These are phyloP conservation scores for Atethmia centrago DNA, from an alignment of 2,888 invertebrate species.

Conservation along the genomic window DNA sequence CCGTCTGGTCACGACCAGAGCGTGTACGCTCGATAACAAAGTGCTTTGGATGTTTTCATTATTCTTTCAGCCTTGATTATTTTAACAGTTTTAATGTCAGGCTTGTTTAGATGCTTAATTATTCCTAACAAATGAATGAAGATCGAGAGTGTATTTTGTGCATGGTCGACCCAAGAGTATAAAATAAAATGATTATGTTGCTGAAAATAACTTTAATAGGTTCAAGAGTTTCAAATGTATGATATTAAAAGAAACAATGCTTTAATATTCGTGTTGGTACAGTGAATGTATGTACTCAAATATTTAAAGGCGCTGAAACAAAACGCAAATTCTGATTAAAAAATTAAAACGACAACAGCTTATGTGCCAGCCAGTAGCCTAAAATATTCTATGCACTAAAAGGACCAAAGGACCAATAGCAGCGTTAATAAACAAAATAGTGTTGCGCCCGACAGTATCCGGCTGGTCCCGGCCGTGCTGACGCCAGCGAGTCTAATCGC, in stretches of 20 bases:
- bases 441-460: constrained; percentile 75
- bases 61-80: constrained; percentile 26
- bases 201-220: background rate
- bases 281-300: background rate
- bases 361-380: background rate
- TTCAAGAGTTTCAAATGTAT: background rate
- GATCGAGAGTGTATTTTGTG: constrained; percentile 4
- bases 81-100: background rate
- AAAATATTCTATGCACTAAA: constrained; percentile 18
- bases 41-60: constrained; percentile 60
- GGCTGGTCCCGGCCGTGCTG: constrained; percentile 83
- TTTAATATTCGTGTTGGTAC: background rate
- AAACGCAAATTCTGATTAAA: background rate
- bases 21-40: constrained; percentile 76
- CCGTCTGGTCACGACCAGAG: constrained; percentile 88
- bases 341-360: background rate
- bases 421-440: constrained; percentile 61
- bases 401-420: constrained; percentile 41
- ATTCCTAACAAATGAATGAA: background rate
- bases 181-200: no score
- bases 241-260: background rate
- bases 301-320: background rate
- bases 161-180: no score
- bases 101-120: background rate
- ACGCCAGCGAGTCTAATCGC: constrained; percentile 90